A percentile compares a stretch with the other conserved stretches of the same genome.
These are phyloP conservation scores for Caenorhabditis latens DNA, from an alignment of 1,140 invertebrate genomes.

Conservation along the genomic window DNA sequence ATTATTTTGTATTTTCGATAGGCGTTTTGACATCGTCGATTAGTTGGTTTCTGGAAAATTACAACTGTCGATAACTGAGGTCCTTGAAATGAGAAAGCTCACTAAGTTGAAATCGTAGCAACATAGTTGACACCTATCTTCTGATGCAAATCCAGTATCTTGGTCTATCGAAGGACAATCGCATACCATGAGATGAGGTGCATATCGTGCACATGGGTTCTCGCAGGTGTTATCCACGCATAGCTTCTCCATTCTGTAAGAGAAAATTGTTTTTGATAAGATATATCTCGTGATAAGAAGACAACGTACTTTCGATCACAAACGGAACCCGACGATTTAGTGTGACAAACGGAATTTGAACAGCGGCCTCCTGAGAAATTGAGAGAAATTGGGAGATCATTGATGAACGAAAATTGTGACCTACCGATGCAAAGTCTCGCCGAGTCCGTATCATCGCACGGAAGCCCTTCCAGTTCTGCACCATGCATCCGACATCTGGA, in stretches of 20 bases:
- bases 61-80: background rate
- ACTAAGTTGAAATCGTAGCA: constrained; percentile 77
- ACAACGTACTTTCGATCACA: constrained; percentile 76
- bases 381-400: background rate
- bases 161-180: constrained; percentile 76
- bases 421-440: constrained; percentile 73
- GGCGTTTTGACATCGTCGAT: constrained; percentile 77
- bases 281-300: background rate
- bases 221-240: constrained; percentile 77
- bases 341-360: constrained; percentile 77
- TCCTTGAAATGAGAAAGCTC: constrained; percentile 53
- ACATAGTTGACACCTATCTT: constrained; percentile 76
- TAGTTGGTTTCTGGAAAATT: constrained; percentile 74
- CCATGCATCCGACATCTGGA: constrained; percentile 75
- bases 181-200: constrained; percentile 77
- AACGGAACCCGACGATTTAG: constrained; percentile 73
- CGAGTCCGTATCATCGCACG: constrained; percentile 76
- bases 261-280: background rate
- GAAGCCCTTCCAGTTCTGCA: constrained; percentile 74
- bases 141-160: constrained; percentile 77
- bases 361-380: constrained; percentile 73
- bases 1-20: constrained; percentile 76
- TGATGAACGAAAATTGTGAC: background rate
- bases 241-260: constrained; percentile 76
- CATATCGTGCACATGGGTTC: constrained; percentile 75